These are phyloP conservation scores for Glaucopsyche alexis DNA, from an alignment of 2,888 invertebrate species.

Conservation along the genomic window DNA sequence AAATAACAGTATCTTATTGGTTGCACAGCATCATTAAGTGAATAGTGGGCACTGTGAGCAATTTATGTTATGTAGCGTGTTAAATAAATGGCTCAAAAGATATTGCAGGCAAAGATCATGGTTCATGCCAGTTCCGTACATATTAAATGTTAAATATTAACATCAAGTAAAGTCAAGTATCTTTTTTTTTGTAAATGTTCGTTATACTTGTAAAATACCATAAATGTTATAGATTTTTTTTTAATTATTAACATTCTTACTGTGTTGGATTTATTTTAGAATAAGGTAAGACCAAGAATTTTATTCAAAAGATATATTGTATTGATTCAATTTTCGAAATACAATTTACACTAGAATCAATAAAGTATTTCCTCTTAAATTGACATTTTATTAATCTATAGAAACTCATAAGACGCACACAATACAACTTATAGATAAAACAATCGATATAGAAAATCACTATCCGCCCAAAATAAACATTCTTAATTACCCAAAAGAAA, in stretches of 20 bases:
- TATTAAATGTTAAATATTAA: neutral
- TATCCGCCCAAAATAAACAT: neutral
- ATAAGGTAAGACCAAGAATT: slow-evolving; percentile 76
- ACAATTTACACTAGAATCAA: slow-evolving; percentile 78
- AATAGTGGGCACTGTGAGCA: neutral
- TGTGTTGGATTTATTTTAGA: slow-evolving; percentile 67
- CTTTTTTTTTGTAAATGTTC: slow-evolving; percentile 56
- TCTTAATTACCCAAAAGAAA: no score
- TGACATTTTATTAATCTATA: slow-evolving; percentile 50
- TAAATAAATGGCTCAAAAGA: neutral
- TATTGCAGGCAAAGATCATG: slow-evolving; percentile 1
- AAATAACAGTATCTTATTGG: neutral
- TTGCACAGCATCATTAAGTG: neutral
- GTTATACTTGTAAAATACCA: slow-evolving; percentile 62
- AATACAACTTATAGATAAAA: neutral
- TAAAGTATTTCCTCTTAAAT: slow-evolving; percentile 73
- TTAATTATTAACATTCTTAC: slow-evolving; percentile 51
- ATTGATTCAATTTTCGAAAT: slow-evolving; percentile 78
- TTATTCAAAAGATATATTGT: slow-evolving; percentile 75
- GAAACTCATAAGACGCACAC: neutral
- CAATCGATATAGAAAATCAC: neutral
- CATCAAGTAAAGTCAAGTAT: slow-evolving; percentile 17
- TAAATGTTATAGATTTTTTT: slow-evolving; percentile 69
- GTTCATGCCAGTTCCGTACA: neutral
- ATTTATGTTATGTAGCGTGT: neutral